Base-by-base conservation (phyloP, 2,888 invertebrate genomes). In the Brachypterus glaber region DNA sequence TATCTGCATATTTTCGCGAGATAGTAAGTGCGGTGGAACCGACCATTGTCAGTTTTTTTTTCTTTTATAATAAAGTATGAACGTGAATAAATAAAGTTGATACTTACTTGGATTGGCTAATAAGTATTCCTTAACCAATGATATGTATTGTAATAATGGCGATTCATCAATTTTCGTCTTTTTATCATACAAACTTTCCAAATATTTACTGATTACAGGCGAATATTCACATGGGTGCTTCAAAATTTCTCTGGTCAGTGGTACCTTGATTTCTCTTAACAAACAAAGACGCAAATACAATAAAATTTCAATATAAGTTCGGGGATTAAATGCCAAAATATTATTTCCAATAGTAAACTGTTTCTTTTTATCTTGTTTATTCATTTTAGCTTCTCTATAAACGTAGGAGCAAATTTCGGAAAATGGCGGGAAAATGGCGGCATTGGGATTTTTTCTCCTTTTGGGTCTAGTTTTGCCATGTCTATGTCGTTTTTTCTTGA, bases 211-310 rank as follows among this genome's bases (percentile, higher is more conserved):
- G 8, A 89, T 72, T 3, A 79, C 64, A 3, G 82, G 81, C 1
- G 80, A 75, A 49, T 67, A 72, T 53, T 70, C 77, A 59, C 70
- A 78, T 8, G 76, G 82, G 60, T 77, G 81, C 52, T 68, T 73
- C 62, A 58, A 67, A 65, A 62, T 71, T 63, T 53, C 65, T 57
- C 45, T 71, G 46, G 37, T 72, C 61, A 56, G 73, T 64, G 52
- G 76, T 68, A 63, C 73, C 64, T 74, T 71, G 17, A 77, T 69
- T 54, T 69, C 70, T 57, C 69, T 68, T 56, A 84, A 79, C 31
- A 92, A 67, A 52, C 90, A 90, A 60, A 85, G 71, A 4, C 90
- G 74, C 48, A 89, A 66, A 63, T 89, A 92, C 13, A 81, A 72
- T 13, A 91, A 67, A 35, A 85, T 86, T 72, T 90, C 84, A 46